Evolutionary conservation across 2,888 invertebrate genomes (phyloP).

Genomic region (Beris chalybata): DNA sequence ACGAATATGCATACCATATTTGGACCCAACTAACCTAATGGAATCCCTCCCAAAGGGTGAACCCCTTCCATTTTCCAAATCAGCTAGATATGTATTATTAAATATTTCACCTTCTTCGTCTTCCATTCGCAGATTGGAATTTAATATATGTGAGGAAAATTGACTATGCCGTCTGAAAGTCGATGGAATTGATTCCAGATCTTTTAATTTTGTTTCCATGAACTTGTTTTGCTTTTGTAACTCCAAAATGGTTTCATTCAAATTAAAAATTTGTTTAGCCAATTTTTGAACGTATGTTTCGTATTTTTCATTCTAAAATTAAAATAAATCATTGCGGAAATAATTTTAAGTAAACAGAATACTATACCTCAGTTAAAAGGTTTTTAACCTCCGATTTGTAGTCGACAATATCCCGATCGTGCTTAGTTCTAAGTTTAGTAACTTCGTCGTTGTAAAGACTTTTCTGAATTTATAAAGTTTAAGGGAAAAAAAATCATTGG

Average conservation of each 20-base stretch:
- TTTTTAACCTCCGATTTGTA: conserved; percentile 45
- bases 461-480: conserved; percentile 45
- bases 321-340: conserved; percentile 10
- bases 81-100: conserved; percentile 75
- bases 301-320: conserved; percentile 47
- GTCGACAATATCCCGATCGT: conserved; percentile 48
- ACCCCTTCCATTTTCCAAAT: conserved; percentile 63
- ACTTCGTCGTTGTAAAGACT: conserved; percentile 53
- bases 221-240: conserved; percentile 52
- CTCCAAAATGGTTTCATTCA: conserved; percentile 53
- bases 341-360: not conserved
- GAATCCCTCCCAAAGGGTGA: conserved; percentile 49
- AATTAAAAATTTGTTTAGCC: conserved; percentile 50
- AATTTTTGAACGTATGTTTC: conserved; percentile 51
- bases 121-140: conserved; percentile 67
- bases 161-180: conserved; percentile 18
- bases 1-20: no score
- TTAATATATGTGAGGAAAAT: conserved; percentile 42
- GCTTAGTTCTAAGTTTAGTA: conserved; percentile 52
- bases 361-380: conserved; percentile 34
- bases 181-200: conserved; percentile 42
- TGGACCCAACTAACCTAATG: conserved; percentile 42
- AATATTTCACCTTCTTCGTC: conserved; percentile 86
- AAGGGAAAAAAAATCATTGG: not conserved
- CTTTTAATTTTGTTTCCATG: conserved; percentile 49